A percentile compares a stretch with the other conserved stretches of the same genome.
These are phyloP conservation scores for Orthosia cruda DNA, from an alignment of 2,888 invertebrate genomes.

Conservation along the genomic window DNA sequence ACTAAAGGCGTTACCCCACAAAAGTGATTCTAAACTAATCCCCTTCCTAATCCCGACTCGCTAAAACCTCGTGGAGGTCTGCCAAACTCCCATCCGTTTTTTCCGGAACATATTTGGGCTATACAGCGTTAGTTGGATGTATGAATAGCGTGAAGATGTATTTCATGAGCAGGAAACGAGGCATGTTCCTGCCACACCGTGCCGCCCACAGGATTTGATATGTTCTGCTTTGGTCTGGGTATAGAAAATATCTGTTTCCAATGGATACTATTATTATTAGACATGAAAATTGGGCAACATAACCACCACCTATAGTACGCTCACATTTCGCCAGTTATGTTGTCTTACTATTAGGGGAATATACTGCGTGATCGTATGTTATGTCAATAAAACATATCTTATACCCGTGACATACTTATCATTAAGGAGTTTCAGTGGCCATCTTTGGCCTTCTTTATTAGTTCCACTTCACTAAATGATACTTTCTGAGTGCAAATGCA, in stretches of 20 bases:
- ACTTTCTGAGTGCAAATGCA: too few species aligned
- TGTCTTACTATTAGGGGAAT: too few species aligned
- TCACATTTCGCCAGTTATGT: too few species aligned
- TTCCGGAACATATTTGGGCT: conserved; percentile 60
- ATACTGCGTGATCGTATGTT: too few species aligned
- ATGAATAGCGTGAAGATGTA: conserved; percentile 78
- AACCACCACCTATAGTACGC: too few species aligned
- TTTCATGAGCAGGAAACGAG: conserved; percentile 83
- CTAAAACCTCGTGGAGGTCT: conserved; percentile 49
- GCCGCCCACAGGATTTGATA: conserved; percentile 77
- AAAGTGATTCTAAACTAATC: conserved; percentile 50
- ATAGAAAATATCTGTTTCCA: not conserved
- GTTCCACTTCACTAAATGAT: too few species aligned
- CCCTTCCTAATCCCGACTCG: conserved; percentile 39
- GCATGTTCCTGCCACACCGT: conserved; percentile 79
- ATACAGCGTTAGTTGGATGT: conserved; percentile 60
- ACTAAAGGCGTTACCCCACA: conserved; percentile 18
- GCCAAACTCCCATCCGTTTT: conserved; percentile 44
- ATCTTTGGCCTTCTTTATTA: too few species aligned
- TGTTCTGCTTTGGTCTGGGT: conserved; percentile 71
- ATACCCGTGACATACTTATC: too few species aligned
- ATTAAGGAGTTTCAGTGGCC: too few species aligned
- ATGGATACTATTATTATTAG: too few species aligned
- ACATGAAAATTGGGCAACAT: too few species aligned
- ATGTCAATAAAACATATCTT: too few species aligned